Evolutionary conservation across 2,113 vertebrate genomes (phyloP), one percentile per base, ranked within the genome.

Genomic region (Oceanites oceanicus): DNA sequence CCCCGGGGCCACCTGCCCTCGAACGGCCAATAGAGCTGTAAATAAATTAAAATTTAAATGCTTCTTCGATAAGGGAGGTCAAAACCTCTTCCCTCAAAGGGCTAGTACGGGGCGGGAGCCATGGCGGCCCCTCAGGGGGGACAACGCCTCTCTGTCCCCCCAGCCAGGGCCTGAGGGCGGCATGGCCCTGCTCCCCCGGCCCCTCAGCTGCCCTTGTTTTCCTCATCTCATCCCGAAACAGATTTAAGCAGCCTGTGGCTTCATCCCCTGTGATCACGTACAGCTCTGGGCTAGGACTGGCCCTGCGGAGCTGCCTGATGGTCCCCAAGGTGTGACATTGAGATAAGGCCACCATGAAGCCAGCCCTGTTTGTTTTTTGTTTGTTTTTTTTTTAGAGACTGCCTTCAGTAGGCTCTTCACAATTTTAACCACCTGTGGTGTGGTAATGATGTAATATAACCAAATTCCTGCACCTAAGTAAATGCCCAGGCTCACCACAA

Each of bases 201-300:
- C 56, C 38, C 10, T 44, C 32, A 4, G 23, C 19, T 5, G 38
- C 4, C 27, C 4, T 21, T 7, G 2, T 21, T 73, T 34, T 20
- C 34, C 38, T 27, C 17, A 13, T 53, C 11, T 6, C 15, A 11
- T 70, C 56, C 16, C 42, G 0, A 40, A 36, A 9, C 4, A 6
- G 20, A 15, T 47, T 56, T 4, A 29, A 16, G 3, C 10, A 4
- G 11, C 19, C 29, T 2, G 1, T 9, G 50, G 22, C 29, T 45
- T 15, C 8, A 0, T 21, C 21, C n/a, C 21, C 47, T 2, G 1
- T 5, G 3, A 2, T 13, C 10, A 1, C 6, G 0, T 13, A 13
- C 6, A 7, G 12, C 17, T 21, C 10, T 29, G 10, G 72, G 34
- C 50, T 5, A 1, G 30, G 42, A 15, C 0, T 0, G 40, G 40